A percentile compares a stretch with the other conserved stretches of the same genome.
phyloP scores from a whole-genome alignment of 2,797 vertebrate genomes.

The Ptychobarbus kaznakovi region DNA sequence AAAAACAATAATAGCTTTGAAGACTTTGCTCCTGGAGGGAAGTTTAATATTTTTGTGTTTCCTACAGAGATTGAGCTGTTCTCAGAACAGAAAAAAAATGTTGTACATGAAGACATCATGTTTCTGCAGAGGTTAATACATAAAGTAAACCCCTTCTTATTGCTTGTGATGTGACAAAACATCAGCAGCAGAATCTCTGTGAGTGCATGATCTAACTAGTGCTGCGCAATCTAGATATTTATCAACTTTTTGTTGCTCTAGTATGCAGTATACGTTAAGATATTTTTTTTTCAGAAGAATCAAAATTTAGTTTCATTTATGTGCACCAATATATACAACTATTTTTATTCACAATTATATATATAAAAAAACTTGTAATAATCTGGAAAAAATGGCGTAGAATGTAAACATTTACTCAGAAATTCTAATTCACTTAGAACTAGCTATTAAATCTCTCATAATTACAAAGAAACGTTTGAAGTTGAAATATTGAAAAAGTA shows the following conservation, averaged over 20 bases:
- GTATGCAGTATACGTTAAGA: background rate
- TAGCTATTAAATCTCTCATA: background rate
- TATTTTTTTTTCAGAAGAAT: background rate
- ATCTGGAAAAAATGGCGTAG: background rate
- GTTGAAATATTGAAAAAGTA: background rate
- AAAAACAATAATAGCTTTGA: slow-evolving; percentile 13
- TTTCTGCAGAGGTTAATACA: background rate
- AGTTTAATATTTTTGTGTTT: background rate
- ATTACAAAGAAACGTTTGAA: background rate
- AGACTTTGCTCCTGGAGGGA: background rate
- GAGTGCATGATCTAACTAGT: background rate
- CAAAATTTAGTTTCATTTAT: background rate
- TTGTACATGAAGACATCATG: background rate
- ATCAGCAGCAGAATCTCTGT: background rate
- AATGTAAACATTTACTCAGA: background rate
- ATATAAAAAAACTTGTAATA: background rate
- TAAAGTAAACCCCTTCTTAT: background rate
- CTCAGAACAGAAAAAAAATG: background rate
- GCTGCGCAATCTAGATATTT: background rate
- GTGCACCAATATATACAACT: background rate
- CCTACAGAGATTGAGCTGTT: background rate
- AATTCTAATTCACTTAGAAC: background rate
- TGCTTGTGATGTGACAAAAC: background rate
- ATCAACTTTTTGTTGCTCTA: background rate
- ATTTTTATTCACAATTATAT: background rate